Evolutionary conservation across 2,113 vertebrate species (phyloP), one percentile per base, ranked within the genome.

Genomic region (Bufo bufo): DNA sequence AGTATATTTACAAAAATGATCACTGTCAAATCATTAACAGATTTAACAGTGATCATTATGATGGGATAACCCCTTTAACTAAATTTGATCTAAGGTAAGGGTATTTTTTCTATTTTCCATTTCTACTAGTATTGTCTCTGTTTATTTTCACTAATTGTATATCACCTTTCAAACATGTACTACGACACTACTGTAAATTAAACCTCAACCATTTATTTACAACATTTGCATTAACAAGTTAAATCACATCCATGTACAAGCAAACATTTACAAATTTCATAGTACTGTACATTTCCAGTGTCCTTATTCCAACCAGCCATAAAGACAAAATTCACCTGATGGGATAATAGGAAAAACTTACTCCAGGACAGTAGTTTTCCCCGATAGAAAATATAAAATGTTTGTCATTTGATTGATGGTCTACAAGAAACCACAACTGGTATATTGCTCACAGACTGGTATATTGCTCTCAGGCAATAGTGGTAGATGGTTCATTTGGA

Each of bases 401-500:
- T 8, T 12, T 71, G 23, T 10, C 8, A 13, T 74, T 12, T 52
- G 47, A 0, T 20, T 0, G 4, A 52, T 77, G 72, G 17, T 20
- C 43, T 74, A 45, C 6, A 20, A 52, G 2, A 78, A 52, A 78
- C 50, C 50, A 11, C 11, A 78, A 54, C n/a, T n/a, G 20, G 17
- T 56, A 16, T 54, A 54, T 56, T 54, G 23, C 3, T 43, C 0
- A 47, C 0, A 52, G 47, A n/a, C n/a, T n/a, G n/a, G 4, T 19
- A 83, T 49, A 61, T 69, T n/a, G 63, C 58, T 13, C 63, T 9
- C 6, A 16, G 11, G 47, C 8, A 14, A 16, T 16, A 59, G 14
- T n/a, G 17, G 19, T 13, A 69, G 19, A 65, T 84, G 50, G 58
- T 14, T 91, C 89, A 87, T 2, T 69, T 92, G 90, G 90, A 92